Base-by-base conservation (phyloP, 1,140 invertebrate species). In the Drosophila athabasca region DNA sequence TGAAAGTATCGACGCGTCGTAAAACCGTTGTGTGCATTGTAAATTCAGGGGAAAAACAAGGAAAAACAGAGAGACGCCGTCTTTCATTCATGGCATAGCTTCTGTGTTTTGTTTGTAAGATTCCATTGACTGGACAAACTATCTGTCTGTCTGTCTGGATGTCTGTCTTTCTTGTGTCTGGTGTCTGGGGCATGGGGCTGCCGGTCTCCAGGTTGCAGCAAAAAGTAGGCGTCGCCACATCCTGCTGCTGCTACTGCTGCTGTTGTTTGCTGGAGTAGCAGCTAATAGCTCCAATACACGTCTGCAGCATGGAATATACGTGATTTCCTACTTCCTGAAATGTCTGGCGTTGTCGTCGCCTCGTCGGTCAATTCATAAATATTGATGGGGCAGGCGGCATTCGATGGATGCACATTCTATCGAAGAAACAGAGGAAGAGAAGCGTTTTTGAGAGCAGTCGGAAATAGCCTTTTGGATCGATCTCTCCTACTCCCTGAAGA, bases 311-410 rank as follows among this genome's bases (percentile, higher is more conserved):
- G 54, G 71, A 66, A 66, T 62, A 60, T 73, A 88, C 83, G 83
- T 88, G 83, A 88, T 88, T 88, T 88, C 83, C 83, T 87, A 88
- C 76, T 88, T 88, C 83, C 83, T 89, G 3, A 39, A 39, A 39
- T 13, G 35, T 13, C 11, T 26, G 24, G 35, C 67, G 76, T 89
- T 67, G 74, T 89, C 71, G 74, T 70, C 71, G 74, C 8, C 8
- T 8, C 31, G 31, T 35, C 74, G 77, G 64, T 60, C 76, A 85
- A 66, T 68, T 88, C 83, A 87, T 88, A 88, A 88, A 87, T 88
- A 87, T 83, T 71, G 76, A 84, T 88, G 83, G 57, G 24, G 35
- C 53, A 62, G 22, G 22, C 22, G 66, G 70, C 60, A 60, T 31
- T 35, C 19, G 35, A 9, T 29, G 61, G 44, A 4, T 35, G 31